Evolutionary conservation across 2,113 vertebrate species (phyloP), one percentile per base, ranked within the genome.

Genomic region (Arothron firmamentum): DNA sequence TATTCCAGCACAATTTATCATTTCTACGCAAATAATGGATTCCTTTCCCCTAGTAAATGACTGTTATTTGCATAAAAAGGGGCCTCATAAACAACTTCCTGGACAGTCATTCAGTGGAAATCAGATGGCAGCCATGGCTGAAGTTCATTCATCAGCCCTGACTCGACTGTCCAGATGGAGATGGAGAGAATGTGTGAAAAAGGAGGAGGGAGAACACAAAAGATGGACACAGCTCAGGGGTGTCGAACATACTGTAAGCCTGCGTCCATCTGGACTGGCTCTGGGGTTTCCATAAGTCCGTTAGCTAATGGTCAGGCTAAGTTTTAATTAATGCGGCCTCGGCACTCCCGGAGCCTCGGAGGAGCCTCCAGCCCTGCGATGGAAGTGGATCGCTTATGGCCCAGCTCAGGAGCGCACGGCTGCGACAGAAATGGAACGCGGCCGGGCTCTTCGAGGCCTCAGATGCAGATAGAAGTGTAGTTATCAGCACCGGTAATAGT

Each of bases 401-500:
- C 73, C 25, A 5, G 25, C 25, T 28, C 25, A 28, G 25, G 25
- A 28, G 72, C 66, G 20, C 62, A 59, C 46, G 52, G 53, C 57
- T 42, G 66, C 12, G 68, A 78, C 73, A 77, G 60, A 80, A 81
- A 82, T 71, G 78, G 79, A 74, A 77, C 59, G 52, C 53, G 74
- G 45, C 50, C 41, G 41, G 18, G 62, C 60, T 51, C 68, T 71
- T 73, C 56, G 49, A 63, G 72, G 67, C 25, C 70, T 19, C 18
- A 65, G 79, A 69, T 70, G 62, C 62, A 75, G 76, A 74, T 67
- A 62, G 72, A 48, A 62, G 45, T 6, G 15, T 59, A 17, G 77
- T 82, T 85, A 87, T 89, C 83, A 70, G 57, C 49, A 60, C 60
- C 54, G 64, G 79, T 88, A 85, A 84, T 85, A 70, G 85, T 67